phyloP scores from a whole-genome alignment of 2,113 vertebrate species.

The Strix uralensis region DNA sequence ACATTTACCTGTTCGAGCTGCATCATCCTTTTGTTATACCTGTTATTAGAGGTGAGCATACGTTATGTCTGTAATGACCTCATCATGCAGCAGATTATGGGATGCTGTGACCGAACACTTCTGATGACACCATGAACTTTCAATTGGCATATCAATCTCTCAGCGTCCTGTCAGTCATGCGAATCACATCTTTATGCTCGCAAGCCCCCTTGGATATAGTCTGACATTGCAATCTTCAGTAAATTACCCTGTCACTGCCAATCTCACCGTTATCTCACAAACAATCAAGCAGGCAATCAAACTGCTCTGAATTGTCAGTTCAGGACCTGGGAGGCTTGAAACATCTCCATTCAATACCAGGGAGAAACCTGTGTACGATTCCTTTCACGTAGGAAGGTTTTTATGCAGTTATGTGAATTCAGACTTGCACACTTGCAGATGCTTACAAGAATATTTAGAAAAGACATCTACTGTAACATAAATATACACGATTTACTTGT shows the following conservation, averaged over 20 bases:
- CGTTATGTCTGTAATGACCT: slow-evolving; percentile 58
- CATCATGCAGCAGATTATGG: slow-evolving; percentile 67
- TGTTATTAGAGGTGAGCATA: slow-evolving; percentile 43
- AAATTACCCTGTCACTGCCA: slow-evolving; percentile 84
- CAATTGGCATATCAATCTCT: slow-evolving; percentile 75
- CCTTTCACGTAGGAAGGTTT: slow-evolving; percentile 4
- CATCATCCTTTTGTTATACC: not conserved
- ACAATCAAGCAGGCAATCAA: slow-evolving; percentile 84
- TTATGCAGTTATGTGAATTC: not conserved
- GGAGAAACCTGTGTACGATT: slow-evolving; percentile 12
- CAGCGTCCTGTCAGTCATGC: slow-evolving; percentile 75
- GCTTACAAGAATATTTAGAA: not conserved
- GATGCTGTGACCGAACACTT: slow-evolving; percentile 46
- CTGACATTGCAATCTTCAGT: slow-evolving; percentile 83
- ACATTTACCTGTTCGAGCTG: slow-evolving; percentile 17
- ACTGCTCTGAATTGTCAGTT: slow-evolving; percentile 76
- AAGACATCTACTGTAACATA: not conserved
- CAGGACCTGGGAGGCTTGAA: slow-evolving; percentile 69
- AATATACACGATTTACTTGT: not conserved
- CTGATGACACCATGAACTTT: slow-evolving; percentile 67
- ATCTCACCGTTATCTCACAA: slow-evolving; percentile 80
- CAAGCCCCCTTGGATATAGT: slow-evolving; percentile 71
- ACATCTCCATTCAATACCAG: slow-evolving; percentile 58
- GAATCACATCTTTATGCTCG: slow-evolving; percentile 74
- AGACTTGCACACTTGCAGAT: not conserved